Evolutionary conservation across 2,888 invertebrate genomes (phyloP), one percentile per base, ranked within the genome.

Genomic region (Diabrotica balteata): DNA sequence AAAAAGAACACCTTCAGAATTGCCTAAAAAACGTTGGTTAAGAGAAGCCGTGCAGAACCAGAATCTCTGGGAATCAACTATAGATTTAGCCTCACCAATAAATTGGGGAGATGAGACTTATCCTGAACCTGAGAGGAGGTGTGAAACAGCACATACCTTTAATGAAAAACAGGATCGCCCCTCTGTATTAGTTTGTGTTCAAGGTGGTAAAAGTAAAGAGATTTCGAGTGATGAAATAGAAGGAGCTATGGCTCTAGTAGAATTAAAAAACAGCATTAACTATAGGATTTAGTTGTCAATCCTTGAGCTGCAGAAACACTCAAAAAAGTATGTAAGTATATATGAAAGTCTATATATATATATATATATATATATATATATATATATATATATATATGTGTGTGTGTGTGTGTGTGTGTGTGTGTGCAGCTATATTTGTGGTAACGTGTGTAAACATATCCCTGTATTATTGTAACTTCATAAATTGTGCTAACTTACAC

Each of bases 11-110:
- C 74, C 75, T 46, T 76, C 76, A 7, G 78, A 79, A 67, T 68
- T 79, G 72, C 89, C 89, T 17, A 89, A 89, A 78, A 89, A 89
- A 76, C 84, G 88, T 32, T 89, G 89, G 89, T 78, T 89, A 10
- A 82, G 87, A 2, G 88, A 88, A 79, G 88, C 88, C 4, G 74
- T 78, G 4, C 79, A 81, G 66, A 80, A 82, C 57, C 79, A 80
- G 65, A 81, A 81, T 65, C 73, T 76, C n/a, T 79, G 80, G 79
- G 81, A 82, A 66, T 80, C 80, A 7, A 79, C 78, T 42, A 85
- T 85, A 62, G 86, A 86, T 63, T 75, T 88, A 45, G 87, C 87
- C 1, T 85, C 84, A 72, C 87, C 87, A 7, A 77, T 87, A 17
- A 84, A 86, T 72, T 87, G 87, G 87, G 84, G 78, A 8, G 83